phyloP scores from a whole-genome alignment of 2,797 vertebrate genomes.

The Threskiornis aethiopicus region DNA sequence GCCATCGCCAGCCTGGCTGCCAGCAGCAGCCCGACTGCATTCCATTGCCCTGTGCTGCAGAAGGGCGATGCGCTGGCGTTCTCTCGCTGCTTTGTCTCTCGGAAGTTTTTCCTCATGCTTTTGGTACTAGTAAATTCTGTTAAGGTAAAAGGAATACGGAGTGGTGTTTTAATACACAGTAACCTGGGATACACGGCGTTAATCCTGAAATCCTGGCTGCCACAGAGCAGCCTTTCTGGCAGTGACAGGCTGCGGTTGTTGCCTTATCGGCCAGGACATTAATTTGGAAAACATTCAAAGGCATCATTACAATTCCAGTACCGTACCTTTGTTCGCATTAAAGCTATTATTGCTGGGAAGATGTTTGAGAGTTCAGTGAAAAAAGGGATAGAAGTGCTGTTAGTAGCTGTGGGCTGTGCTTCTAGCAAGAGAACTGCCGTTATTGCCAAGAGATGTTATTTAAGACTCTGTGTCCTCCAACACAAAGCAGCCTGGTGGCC shows the following conservation, averaged over 20 bases:
- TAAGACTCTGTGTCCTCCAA: not conserved
- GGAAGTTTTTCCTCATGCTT: not conserved
- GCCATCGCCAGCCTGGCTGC: not conserved
- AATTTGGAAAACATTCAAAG: not conserved
- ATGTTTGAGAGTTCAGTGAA: not conserved
- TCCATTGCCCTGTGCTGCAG: not conserved
- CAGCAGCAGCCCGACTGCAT: not conserved
- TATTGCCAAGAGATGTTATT: accelerated
- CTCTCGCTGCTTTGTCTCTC: not conserved
- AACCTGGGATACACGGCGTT: accelerated
- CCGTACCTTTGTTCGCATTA: not conserved
- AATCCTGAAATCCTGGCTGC: not conserved
- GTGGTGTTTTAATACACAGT: not conserved
- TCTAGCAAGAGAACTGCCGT: not conserved
- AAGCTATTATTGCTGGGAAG: not conserved
- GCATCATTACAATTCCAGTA: not conserved
- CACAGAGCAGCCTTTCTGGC: not conserved
- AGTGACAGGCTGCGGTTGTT: accelerated
- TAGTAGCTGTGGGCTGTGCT: not conserved
- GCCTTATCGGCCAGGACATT: not conserved
- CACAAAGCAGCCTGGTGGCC: not conserved
- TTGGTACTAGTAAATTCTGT: not conserved
- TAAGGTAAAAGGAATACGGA: not conserved
- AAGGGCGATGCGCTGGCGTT: accelerated
- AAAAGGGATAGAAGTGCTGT: not conserved